A percentile compares a stretch with the other conserved stretches of the same genome.
These are phyloP conservation scores for Caerostris darwini DNA, from an alignment of 1,140 invertebrate species.

Conservation along the genomic window DNA sequence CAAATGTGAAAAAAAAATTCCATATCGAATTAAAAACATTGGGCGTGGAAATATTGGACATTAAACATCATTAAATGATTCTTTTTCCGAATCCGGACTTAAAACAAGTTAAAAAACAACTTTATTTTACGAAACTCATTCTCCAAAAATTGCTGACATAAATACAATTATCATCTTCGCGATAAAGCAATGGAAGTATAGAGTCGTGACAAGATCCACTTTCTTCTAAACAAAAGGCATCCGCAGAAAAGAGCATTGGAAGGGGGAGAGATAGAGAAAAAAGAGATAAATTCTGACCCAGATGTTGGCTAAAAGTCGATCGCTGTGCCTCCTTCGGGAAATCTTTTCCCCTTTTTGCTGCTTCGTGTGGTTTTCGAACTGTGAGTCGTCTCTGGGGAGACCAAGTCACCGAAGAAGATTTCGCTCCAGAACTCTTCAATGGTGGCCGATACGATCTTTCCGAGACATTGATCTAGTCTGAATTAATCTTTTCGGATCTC, in stretches of 20 bases:
- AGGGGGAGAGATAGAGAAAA: background rate
- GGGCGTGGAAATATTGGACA: too few relatives aligned
- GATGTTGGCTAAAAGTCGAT: slow-evolving; percentile 45
- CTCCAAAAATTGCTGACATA: background rate
- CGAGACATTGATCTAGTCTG: slow-evolving; percentile 30
- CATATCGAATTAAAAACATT: too few relatives aligned
- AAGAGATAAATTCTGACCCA: slow-evolving; percentile 47
- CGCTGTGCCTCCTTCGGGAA: slow-evolving; percentile 14
- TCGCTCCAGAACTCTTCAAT: slow-evolving; percentile 32
- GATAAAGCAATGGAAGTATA: background rate
- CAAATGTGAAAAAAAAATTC: too few relatives aligned
- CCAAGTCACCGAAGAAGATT: background rate
- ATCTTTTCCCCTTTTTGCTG: slow-evolving; percentile 1
- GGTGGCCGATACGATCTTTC: slow-evolving; percentile 36
- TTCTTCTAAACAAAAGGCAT: slow-evolving; percentile 8
- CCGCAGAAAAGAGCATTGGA: background rate
- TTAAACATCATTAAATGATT: too few relatives aligned
- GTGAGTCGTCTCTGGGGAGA: slow-evolving; percentile 15
- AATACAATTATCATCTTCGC: background rate
- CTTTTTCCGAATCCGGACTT: too few relatives aligned
- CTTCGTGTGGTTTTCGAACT: slow-evolving; percentile 28
- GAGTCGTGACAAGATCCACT: slow-evolving; percentile 9
- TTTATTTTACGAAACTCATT: background rate
- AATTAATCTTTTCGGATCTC: slow-evolving; percentile 11
- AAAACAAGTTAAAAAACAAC: too few relatives aligned